Evolutionary conservation across 2,113 vertebrate genomes (phyloP).

Genomic region (Cyanoramphus novaezelandiae): DNA sequence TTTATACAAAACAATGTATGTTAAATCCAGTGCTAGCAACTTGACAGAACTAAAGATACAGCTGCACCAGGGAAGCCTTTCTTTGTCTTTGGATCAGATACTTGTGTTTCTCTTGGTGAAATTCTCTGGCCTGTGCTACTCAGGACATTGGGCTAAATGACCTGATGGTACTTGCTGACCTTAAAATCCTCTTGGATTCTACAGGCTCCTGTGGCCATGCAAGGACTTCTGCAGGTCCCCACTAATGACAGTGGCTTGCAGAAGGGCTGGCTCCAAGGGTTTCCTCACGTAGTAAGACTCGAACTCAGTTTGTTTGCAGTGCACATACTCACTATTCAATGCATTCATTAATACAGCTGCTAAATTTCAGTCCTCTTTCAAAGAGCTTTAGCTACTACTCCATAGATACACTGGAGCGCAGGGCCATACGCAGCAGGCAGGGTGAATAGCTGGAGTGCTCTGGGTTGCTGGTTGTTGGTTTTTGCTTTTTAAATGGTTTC

Average conservation of each 20-base stretch:
- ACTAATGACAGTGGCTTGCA: neutral
- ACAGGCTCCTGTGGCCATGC: neutral
- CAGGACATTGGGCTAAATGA: neutral
- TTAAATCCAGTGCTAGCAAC: neutral
- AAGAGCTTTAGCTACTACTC: neutral
- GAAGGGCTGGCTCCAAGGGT: neutral
- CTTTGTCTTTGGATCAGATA: neutral
- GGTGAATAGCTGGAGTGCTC: neutral
- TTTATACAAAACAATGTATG: neutral
- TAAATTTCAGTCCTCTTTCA: accelerated
- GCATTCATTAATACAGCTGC: neutral
- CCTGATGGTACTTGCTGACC: neutral
- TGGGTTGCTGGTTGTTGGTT: neutral
- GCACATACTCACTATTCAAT: accelerated
- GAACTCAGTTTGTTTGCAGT: neutral
- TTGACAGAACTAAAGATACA: accelerated
- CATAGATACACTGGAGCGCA: neutral
- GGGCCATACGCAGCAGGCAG: neutral
- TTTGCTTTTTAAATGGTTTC: neutral
- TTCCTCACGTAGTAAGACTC: accelerated
- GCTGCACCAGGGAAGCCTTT: neutral
- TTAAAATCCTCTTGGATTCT: neutral
- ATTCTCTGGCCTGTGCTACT: neutral
- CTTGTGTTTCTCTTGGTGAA: neutral
- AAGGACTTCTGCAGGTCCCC: neutral